Base-by-base conservation (phyloP, 2,888 invertebrate genomes). In the Eilema caniola region DNA sequence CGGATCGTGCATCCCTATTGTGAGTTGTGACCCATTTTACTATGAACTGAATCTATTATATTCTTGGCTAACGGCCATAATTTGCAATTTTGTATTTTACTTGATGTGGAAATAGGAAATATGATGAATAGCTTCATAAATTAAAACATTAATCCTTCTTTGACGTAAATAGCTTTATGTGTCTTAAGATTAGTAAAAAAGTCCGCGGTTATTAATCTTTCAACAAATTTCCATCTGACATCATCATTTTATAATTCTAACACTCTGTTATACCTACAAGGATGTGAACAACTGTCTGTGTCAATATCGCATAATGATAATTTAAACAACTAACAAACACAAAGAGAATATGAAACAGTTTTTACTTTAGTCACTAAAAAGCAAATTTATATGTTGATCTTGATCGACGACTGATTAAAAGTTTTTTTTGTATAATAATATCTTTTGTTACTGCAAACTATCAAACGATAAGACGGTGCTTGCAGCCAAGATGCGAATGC, bases 21-120 rank as follows among this genome's bases (percentile, higher is more conserved):
- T n/a, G n/a, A n/a, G n/a, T 24, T 25, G 24, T 33, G 59, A 66
- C 66, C 66, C 53, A 66, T 74, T 76, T 71, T 66, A 71, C 33
- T 62, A 56, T 62, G 64, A 69, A 71, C 66, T 71, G 66, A 71
- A 72, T 73, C 66, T 71, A 67, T 73, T 74, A 72, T 73, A 73
- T 73, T 70, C 41, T 75, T 80, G 78, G 81, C 80, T 69, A 11
- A 5, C 31, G 1, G 79, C 81, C 80, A 80, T 73, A 73, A 74
- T 41, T 20, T 70, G 71, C 70, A 78, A 76, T 70, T 73, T 73
- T 76, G 70, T 78, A 59, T 66, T 75, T 63, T 60, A 72, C 56
- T 75, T 75, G 73, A 70, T 56, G 62, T 64, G 66, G 71, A 71
- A 74, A 70, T 73, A 63, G 53, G 69, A 67, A 80, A 62, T 76